Base-by-base conservation (phyloP, 2,888 invertebrate species). In the Neocrepidodera transversa region DNA sequence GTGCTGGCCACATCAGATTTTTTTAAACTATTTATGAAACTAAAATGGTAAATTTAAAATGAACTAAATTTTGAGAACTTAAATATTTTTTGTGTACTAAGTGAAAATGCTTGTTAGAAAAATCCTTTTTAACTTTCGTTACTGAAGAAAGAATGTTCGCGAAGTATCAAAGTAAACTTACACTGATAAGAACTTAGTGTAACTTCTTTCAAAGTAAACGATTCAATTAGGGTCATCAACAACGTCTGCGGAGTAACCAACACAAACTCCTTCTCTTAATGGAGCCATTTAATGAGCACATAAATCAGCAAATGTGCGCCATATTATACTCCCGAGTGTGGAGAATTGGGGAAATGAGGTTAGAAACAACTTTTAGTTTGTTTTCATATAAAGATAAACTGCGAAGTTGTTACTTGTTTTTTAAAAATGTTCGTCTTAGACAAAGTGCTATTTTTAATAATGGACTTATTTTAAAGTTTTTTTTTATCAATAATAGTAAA, bases 251-350 rank as follows among this genome's bases (percentile, higher is more conserved):
- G 38, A 17, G 38, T 38, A 38, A 38, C 38, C 38, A 38, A 17
- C 38, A 38, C 38, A 16, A 38, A 17, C 38, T 38, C 38, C 16
- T 38, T 4, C 7, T 14, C 13, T 16, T 40, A 51, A 51, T 40
- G 40, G 28, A 40, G 40, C 51, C 13, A 30, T 40, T 51, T 51
- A 51, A 51, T 51, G 40, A 51, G 17, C 11, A 11, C 11, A 23
- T 51, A 51, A 18, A 40, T 51, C 51, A 42, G 10, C 11, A 42
- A 51, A 51, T 38, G 40, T 26, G 28, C 30, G 17, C 16, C 28
- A 42, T 40, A 42, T 51, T 18, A 30, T 42, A 51, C 40, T 51
- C 40, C 18, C 17, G 38, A 38, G 38, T 38, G 16, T 38, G 7
- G 10, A 38, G 17, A 38, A 17, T 38, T 38, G 16, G 7, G 8